Conservation (phyloP, 2,888 invertebrate genomes). For the Thera obeliscata region DNA sequence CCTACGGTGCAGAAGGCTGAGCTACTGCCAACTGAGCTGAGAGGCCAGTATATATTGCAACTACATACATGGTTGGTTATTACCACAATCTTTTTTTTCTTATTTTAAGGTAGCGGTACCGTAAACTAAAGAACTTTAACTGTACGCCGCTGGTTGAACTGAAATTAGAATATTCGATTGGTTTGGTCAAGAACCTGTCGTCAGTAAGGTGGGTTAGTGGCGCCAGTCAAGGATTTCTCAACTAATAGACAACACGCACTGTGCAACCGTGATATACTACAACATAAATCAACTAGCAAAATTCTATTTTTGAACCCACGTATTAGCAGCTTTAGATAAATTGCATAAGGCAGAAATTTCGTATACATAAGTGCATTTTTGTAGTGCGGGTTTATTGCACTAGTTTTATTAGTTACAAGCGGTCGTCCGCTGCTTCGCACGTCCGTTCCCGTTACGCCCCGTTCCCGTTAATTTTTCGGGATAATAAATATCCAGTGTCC, state of each 20-base stretch:
- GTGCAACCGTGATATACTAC: slow-evolving; percentile 7
- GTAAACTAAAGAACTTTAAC: not conserved
- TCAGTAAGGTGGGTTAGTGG: slow-evolving; percentile 37
- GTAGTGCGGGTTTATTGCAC: no score
- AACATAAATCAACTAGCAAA: slow-evolving; percentile 16
- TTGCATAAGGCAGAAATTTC: no score
- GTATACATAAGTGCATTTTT: no score
- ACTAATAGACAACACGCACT: slow-evolving; percentile 23
- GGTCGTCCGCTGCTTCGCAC: no score
- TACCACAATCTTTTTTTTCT: not conserved
- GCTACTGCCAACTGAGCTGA: no score
- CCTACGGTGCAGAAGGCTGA: no score
- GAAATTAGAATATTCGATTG: slow-evolving; percentile 43
- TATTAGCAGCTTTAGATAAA: not conserved
- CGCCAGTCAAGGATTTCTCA: slow-evolving; percentile 44
- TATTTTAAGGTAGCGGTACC: not conserved
- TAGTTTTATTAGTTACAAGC: no score
- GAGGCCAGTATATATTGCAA: no score
- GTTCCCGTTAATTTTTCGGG: no score
- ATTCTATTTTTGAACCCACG: slow-evolving; percentile 16
- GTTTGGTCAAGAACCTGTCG: slow-evolving; percentile 43
- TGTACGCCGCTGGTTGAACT: slow-evolving; percentile 82
- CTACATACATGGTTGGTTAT: not conserved
- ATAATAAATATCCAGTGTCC: no score
- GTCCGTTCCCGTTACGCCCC: no score